Percentiles rank a stretch among this genome's conserved stretches.
Evolutionary conservation across 1,140 invertebrate genomes (phyloP).

Genomic region (Drosophila nigrodunni): DNA sequence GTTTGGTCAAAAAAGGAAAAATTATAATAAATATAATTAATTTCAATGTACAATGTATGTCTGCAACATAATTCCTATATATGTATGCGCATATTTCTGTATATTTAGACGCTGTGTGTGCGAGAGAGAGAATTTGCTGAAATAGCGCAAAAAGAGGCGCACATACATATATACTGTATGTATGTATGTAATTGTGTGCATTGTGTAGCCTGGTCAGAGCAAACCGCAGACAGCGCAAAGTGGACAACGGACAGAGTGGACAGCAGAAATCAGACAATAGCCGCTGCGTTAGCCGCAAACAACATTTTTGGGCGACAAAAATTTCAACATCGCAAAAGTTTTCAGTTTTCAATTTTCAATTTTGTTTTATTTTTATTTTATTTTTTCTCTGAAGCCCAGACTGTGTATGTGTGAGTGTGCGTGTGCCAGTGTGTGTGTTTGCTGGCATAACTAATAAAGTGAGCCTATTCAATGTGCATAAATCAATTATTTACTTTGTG

Average conservation of each 20-base stretch:
- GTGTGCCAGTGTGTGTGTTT: slow-evolving; percentile 1
- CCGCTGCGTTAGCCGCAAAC: slow-evolving; percentile 23
- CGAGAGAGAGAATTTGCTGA: slow-evolving; percentile 39
- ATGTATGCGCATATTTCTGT: background rate
- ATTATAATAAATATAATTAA: background rate
- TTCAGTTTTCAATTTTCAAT: slow-evolving; percentile 5
- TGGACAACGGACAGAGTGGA: slow-evolving; percentile 4
- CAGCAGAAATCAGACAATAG: slow-evolving; percentile 22
- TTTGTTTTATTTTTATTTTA: slow-evolving; percentile 4
- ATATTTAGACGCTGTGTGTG: slow-evolving; percentile 8
- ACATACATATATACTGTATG: background rate
- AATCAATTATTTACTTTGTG: slow-evolving; percentile 11
- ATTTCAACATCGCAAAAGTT: slow-evolving; percentile 31
- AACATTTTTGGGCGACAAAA: slow-evolving; percentile 23
- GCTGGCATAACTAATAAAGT: slow-evolving; percentile 2
- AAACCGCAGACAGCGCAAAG: slow-evolving; percentile 10
- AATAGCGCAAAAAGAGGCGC: slow-evolving; percentile 45
- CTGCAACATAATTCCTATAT: slow-evolving; percentile 13
- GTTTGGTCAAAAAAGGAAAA: background rate
- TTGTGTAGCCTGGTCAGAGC: slow-evolving; percentile 13
- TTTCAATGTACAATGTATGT: slow-evolving; percentile 1
- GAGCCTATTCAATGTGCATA: background rate
- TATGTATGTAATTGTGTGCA: background rate
- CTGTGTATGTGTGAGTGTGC: background rate
- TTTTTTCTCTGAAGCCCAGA: background rate